Evolutionary conservation across 2,797 vertebrate genomes (phyloP), one percentile per base, ranked within the genome.

Genomic region (Poecilia gillii): DNA sequence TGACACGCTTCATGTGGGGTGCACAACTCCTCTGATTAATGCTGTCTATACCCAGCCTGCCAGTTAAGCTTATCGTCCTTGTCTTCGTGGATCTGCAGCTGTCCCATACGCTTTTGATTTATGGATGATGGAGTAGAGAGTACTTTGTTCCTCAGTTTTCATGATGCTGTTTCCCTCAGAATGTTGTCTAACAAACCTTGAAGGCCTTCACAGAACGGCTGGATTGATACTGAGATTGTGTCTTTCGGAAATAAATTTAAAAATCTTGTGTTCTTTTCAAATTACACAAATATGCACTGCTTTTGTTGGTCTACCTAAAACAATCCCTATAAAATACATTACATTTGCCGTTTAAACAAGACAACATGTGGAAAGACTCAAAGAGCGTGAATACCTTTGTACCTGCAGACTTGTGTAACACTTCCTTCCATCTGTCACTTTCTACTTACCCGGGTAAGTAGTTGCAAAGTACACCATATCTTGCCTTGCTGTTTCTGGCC

Each of bases 391-490:
- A 43, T 13, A n/a, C 11, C 1, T 43, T 70, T 70, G 41, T 33
- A 85, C 81, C 80, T 91, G 76, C 78, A 82, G 81, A 78, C 75
- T n/a, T 46, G 13, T 45, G 41, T 28, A 45, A 71, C 75, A 81
- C 86, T 89, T 49, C 46, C 46, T 53, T 49, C 46, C 20, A 45
- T 64, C 76, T 62, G 51, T 84, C 73, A 70, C 84, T 90, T 89
- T 80, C 78, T 85, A 76, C 81, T 79, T 77, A 36, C 55, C 71
- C 81, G 81, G 49, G 55, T 41, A 76, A 46, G 79, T 79, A 39
- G 64, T 57, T 84, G 84, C 72, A 78, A 87, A 79, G 75, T 2
- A 45, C 70, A 84, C 85, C 72, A 78, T 87, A 78, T 79, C 82
- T 72, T 33, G 49, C 70, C 33, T 55, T 75, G 74, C 55, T 79